Conservation (phyloP, 2,888 invertebrate species). For the Eupithecia subfuscata region DNA sequence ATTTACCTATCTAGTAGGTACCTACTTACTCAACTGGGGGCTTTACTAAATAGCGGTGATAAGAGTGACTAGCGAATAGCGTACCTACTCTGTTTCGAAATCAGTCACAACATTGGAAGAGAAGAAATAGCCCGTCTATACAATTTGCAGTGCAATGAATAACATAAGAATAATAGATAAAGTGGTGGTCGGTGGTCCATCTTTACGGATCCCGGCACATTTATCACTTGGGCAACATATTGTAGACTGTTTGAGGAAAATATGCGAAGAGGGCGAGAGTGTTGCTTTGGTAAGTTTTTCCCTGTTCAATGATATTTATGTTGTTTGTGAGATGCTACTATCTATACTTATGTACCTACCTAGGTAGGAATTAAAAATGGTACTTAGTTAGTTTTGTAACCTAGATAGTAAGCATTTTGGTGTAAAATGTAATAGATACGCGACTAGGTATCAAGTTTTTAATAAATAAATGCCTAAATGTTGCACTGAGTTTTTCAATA, state of each 20-base stretch:
- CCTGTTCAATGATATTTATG: no score
- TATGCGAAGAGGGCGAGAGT: constrained; percentile 47
- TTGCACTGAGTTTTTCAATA: no score
- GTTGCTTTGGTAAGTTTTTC: constrained; percentile 59
- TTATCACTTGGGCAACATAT: constrained; percentile 63
- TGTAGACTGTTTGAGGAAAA: constrained; percentile 57
- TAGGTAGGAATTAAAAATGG: no score
- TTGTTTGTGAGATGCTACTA: no score
- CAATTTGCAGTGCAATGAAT: neutral
- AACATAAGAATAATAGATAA: constrained; percentile 60
- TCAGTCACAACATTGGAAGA: neutral
- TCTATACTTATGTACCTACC: no score
- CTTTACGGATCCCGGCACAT: constrained; percentile 60
- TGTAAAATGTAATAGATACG: no score
- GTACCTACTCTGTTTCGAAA: neutral
- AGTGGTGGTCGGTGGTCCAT: constrained; percentile 60
- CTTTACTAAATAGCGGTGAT: neutral
- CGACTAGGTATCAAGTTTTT: no score
- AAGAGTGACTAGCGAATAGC: neutral
- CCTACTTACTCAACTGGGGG: neutral
- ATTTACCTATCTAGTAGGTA: neutral
- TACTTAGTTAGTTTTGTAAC: no score
- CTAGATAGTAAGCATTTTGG: no score
- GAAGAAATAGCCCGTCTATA: neutral
- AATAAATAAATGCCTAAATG: no score